Conservation (phyloP, 92 coral and sea anemone species). For the Porites divaricata region DNA sequence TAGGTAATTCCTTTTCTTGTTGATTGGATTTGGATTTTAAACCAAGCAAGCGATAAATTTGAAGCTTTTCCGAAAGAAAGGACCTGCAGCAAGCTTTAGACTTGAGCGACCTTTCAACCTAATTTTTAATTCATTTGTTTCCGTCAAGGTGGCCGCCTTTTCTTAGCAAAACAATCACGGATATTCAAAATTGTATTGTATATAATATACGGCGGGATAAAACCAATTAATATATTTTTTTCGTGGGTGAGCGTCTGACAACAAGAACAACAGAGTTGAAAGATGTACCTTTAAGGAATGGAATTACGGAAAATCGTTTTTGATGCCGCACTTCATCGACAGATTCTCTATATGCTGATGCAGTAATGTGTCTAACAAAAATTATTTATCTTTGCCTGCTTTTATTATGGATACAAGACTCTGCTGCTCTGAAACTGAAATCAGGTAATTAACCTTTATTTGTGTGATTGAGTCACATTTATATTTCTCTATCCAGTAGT, state of each 20-base stretch:
- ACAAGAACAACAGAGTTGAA: background rate
- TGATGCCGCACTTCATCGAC: conserved; percentile 32
- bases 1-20: conserved; percentile 27
- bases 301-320: conserved; percentile 14
- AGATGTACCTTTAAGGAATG: conserved; percentile 40
- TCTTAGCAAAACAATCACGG: conserved; percentile 1
- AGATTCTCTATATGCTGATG: background rate
- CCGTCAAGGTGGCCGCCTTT: conserved; percentile 31
- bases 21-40: conserved; percentile 4
- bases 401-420: background rate
- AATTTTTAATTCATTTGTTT: conserved; percentile 43
- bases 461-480: background rate
- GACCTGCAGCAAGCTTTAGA: conserved; percentile 31
- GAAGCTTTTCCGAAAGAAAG: conserved; percentile 1
- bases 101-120: conserved; percentile 44
- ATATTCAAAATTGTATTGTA: background rate
- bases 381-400: background rate
- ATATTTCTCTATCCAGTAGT: background rate
- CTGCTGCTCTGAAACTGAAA: conserved; percentile 18
- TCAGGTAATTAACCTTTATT: conserved; percentile 20
- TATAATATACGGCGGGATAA: background rate
- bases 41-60: conserved; percentile 26
- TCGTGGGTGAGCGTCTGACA: background rate
- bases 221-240: background rate
- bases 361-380: conserved; percentile 21